A percentile compares a stretch with the other conserved stretches of the same genome.
Evolutionary conservation across 2,888 invertebrate genomes (phyloP).

Genomic region (Protonemura montana): DNA sequence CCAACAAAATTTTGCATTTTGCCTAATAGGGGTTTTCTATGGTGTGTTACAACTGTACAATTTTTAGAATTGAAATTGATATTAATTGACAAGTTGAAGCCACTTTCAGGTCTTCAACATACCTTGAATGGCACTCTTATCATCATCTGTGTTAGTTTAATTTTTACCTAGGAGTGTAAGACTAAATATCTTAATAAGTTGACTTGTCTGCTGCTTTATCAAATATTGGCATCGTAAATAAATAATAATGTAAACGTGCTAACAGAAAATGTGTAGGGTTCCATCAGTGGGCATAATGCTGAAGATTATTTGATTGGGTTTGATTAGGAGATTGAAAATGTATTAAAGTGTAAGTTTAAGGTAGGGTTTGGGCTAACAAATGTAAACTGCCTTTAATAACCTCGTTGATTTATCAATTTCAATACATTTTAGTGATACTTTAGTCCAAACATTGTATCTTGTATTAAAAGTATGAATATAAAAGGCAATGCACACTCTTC

Average conservation of each 20-base stretch:
- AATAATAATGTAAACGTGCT: neutral
- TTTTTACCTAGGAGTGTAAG: neutral
- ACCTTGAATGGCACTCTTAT: neutral
- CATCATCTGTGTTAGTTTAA: neutral
- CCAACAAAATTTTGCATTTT: neutral
- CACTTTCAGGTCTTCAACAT: neutral
- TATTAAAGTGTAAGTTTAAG: neutral
- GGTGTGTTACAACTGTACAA: neutral
- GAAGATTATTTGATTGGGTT: neutral
- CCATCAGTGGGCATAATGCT: neutral
- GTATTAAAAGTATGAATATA: slow-evolving; percentile 21
- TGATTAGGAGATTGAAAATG: neutral
- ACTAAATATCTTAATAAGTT: neutral
- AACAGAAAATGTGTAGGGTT: neutral
- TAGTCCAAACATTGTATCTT: neutral
- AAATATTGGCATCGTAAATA: neutral
- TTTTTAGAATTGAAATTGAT: neutral
- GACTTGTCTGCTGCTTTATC: neutral
- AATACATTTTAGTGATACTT: neutral
- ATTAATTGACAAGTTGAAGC: neutral
- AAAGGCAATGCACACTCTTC: slow-evolving; percentile 15
- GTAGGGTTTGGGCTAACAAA: neutral
- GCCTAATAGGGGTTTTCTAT: neutral
- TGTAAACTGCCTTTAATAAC: neutral
- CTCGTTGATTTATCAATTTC: neutral